These are phyloP conservation scores for Eulemur mongoz DNA, from an alignment of 2,797 vertebrate genomes.

Conservation along the genomic window DNA sequence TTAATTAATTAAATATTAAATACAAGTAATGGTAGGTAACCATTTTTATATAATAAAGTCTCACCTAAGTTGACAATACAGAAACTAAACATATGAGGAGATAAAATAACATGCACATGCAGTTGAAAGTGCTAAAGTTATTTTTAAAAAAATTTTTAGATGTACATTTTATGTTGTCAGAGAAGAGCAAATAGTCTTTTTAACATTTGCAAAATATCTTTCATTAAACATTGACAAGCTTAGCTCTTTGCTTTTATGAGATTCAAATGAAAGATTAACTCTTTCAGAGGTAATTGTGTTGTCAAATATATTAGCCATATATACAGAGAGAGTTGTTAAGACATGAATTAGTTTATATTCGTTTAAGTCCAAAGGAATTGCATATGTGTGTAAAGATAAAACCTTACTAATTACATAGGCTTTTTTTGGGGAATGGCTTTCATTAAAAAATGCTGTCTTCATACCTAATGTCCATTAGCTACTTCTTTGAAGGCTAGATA, in stretches of 20 bases:
- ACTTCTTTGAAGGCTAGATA: neutral
- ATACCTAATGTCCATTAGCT: neutral
- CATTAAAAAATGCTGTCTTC: constrained; percentile 5
- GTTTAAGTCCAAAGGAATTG: neutral
- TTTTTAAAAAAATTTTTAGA: neutral
- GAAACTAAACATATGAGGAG: neutral
- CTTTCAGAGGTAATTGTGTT: neutral
- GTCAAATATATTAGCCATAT: neutral
- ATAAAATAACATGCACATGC: neutral
- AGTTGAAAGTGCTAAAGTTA: neutral
- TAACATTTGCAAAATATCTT: constrained; percentile 21
- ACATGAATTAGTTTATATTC: neutral
- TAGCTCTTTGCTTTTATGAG: neutral
- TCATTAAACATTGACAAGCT: neutral
- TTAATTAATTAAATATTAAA: neutral
- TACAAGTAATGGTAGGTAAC: neutral
- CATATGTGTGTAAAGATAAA: neutral
- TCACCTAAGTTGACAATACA: neutral
- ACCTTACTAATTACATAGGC: neutral
- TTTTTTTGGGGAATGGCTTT: neutral
- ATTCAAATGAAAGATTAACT: constrained; percentile 23
- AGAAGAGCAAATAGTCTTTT: neutral
- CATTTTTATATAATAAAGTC: neutral
- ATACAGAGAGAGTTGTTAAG: neutral
- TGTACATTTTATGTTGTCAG: neutral